Evolutionary conservation across 2,888 invertebrate genomes (phyloP), one percentile per base, ranked within the genome.

Genomic region (Cryptophagus acutangulus): DNA sequence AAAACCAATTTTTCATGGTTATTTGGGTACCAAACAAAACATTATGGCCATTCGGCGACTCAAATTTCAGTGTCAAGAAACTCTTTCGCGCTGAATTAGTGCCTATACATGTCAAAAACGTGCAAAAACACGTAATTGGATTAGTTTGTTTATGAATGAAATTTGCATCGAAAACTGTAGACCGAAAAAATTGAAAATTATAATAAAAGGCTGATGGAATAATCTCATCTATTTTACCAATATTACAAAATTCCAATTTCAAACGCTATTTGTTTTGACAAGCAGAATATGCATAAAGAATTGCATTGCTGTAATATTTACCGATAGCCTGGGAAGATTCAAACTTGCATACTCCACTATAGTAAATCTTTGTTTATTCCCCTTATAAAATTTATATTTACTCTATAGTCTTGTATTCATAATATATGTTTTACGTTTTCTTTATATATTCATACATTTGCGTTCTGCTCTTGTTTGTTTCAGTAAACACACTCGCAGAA

Each of bases 241-340:
- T 38, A 38, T 38, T 38, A 20, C 30, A 30, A 38, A 38, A 31
- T 38, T 38, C 38, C 38, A 31, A 38, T 38, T 38, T 31, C 31
- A 18, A 30, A 30, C 38, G 30, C 24, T 33, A 36, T 38, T 39
- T 43, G 3, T 31, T 31, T 31, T 31, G 31, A 31, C 31, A 31
- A 10, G 12, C 14, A 31, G 31, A 31, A 31, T 31, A 31, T 31
- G 31, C 31, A 31, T 31, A 31, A 31, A 31, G 12, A 16, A 31
- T 31, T 31, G 31, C 31, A 12, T 31, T 31, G 12, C 3, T 15
- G 31, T 31, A 31, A 31, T 31, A 31, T 31, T 31, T 31, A 31
- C 31, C 31, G 31, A 31, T 31, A 31, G 31, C 8, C 31, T 31
- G 31, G 12, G 31, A 31, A 31, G 15, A 15, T 31, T 16, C 31